phyloP scores from a whole-genome alignment of 2,113 vertebrate species.

The Ailurus styani region DNA sequence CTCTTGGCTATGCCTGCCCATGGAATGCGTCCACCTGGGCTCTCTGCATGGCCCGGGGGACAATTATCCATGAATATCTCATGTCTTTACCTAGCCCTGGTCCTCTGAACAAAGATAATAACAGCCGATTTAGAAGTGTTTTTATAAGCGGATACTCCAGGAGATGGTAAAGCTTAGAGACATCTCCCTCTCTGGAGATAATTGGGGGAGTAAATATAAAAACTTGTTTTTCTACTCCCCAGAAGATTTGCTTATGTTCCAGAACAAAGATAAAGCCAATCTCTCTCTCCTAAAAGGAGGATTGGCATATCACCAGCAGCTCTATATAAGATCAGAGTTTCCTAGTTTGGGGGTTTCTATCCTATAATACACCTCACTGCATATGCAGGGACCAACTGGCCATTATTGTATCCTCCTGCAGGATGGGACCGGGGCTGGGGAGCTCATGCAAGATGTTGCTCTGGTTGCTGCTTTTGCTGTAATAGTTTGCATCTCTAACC shows the following conservation, averaged over 20 bases:
- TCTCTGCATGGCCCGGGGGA: background rate
- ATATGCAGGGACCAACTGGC: background rate
- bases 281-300: background rate
- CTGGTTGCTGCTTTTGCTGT: background rate
- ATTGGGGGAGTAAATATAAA: background rate
- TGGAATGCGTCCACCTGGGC: background rate
- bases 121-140: background rate
- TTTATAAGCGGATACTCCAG: background rate
- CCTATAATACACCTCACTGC: background rate
- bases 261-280: background rate
- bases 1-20: background rate
- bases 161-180: background rate
- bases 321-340: background rate
- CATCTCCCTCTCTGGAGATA: background rate
- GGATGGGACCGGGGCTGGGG: background rate
- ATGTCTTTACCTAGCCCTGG: background rate
- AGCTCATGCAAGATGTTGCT: background rate
- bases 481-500: background rate
- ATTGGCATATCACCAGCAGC: background rate
- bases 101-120: background rate
- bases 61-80: conserved; percentile 1
- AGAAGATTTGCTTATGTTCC: background rate
- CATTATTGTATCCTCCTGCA: background rate
- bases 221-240: background rate
- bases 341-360: background rate